phyloP scores from a whole-genome alignment of 2,113 vertebrate genomes.

The Strix aluco region DNA sequence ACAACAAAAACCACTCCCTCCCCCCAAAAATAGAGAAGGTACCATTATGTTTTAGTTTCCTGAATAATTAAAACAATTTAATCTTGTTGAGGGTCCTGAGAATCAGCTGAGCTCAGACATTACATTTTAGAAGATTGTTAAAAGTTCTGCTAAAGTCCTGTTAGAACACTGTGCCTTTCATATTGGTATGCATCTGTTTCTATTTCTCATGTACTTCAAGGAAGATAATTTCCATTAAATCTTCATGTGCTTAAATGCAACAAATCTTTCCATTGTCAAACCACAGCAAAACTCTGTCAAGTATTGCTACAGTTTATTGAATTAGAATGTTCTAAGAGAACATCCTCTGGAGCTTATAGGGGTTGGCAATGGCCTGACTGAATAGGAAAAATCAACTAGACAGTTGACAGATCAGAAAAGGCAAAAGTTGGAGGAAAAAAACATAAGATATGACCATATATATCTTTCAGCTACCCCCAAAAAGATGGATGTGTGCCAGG shows the following conservation, averaged over 20 bases:
- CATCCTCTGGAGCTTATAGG: background rate
- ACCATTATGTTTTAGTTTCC: background rate
- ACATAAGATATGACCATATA: background rate
- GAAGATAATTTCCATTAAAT: constrained; percentile 10
- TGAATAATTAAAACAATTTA: background rate
- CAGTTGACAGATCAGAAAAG: background rate
- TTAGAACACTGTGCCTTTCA: background rate
- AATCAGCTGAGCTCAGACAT: background rate
- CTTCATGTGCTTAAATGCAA: background rate
- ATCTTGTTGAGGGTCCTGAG: background rate
- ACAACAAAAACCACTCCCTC: fast-evolving
- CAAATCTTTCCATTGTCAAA: background rate
- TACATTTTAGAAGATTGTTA: background rate
- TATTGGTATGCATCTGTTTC: background rate
- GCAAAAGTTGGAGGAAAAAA: background rate
- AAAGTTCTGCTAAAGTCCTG: background rate
- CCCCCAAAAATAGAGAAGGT: background rate
- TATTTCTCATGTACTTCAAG: background rate
- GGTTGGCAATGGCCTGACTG: background rate
- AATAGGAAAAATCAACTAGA: background rate
- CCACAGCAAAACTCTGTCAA: background rate
- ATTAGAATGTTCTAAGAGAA: background rate
- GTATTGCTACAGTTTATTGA: background rate
- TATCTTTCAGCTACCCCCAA: background rate
- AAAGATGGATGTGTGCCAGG: background rate